A percentile compares a stretch with the other conserved stretches of the same genome.
Conservation (phyloP, 2,797 vertebrate species). For the Scolopax bukidnonensis region DNA sequence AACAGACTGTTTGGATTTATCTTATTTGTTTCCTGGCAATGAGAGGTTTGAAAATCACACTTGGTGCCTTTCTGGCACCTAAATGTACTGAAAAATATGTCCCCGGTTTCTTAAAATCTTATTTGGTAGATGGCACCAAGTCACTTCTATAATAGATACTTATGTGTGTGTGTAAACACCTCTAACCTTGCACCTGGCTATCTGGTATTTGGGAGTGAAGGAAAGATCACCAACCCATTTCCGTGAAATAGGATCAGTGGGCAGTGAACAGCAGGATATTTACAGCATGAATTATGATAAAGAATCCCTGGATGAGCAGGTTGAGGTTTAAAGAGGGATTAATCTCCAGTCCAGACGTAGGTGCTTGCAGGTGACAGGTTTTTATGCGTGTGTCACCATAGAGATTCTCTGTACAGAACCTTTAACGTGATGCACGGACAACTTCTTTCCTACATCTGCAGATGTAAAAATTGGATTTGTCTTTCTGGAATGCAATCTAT, state of each 20-base stretch:
- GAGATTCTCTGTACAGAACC: neutral
- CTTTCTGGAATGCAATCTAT: neutral
- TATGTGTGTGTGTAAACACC: neutral
- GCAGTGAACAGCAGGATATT: neutral
- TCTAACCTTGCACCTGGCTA: neutral
- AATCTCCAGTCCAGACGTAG: neutral
- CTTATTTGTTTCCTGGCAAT: slow-evolving; percentile 20
- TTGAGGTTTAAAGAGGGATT: neutral
- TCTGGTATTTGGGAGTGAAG: neutral
- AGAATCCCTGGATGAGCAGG: neutral
- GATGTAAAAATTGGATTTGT: neutral
- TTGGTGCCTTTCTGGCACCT: neutral
- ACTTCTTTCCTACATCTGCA: neutral
- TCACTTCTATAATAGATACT: neutral
- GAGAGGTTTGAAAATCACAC: neutral
- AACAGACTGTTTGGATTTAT: slow-evolving; percentile 12
- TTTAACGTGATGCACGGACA: neutral
- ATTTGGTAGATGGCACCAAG: neutral
- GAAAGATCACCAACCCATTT: neutral
- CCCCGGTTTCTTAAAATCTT: neutral
- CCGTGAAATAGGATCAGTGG: neutral
- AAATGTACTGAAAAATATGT: neutral
- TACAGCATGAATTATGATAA: neutral
- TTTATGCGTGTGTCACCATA: neutral
- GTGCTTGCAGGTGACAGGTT: neutral